phyloP scores from a whole-genome alignment of 1,140 invertebrate species.

The Dinoponera quadriceps region DNA sequence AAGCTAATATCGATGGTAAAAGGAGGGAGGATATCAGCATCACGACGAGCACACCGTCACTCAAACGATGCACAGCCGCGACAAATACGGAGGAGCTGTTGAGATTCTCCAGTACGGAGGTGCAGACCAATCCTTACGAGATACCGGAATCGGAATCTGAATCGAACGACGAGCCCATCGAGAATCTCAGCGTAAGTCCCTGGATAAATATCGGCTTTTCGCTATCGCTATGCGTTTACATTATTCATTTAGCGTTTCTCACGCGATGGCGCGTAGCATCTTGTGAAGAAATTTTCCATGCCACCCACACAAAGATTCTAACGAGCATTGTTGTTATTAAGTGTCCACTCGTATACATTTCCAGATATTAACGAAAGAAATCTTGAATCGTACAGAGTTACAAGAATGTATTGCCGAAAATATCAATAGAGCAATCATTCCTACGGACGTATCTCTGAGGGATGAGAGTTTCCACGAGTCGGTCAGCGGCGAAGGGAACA shows the following conservation, averaged over 20 bases:
- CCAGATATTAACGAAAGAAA: conserved; percentile 81
- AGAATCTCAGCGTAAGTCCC: conserved; percentile 82
- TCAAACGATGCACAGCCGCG: conserved; percentile 77
- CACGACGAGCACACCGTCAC: not conserved
- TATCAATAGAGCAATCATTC: conserved; percentile 84
- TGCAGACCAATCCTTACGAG: conserved; percentile 81
- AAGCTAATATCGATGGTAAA: conserved; percentile 26
- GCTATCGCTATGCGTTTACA: conserved; percentile 32
- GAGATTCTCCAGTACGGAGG: conserved; percentile 78
- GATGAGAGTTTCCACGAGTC: conserved; percentile 74
- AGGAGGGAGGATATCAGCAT: not conserved
- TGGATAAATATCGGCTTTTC: conserved; percentile 21
- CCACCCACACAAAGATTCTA: not conserved
- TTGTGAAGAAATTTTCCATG: not conserved
- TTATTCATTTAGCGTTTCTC: conserved; percentile 8
- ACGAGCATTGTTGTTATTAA: conserved; percentile 20
- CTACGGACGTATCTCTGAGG: conserved; percentile 69
- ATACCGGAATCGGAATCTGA: conserved; percentile 75
- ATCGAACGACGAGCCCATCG: conserved; percentile 79
- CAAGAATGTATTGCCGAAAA: conserved; percentile 85
- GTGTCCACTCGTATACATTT: conserved; percentile 46
- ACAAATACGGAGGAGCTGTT: conserved; percentile 82
- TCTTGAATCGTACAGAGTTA: conserved; percentile 83
- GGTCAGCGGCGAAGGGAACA: conserved; percentile 72
- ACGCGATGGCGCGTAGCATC: too few relatives aligned